phyloP scores from a whole-genome alignment of 2,888 invertebrate genomes.

The Amorpha juglandis region DNA sequence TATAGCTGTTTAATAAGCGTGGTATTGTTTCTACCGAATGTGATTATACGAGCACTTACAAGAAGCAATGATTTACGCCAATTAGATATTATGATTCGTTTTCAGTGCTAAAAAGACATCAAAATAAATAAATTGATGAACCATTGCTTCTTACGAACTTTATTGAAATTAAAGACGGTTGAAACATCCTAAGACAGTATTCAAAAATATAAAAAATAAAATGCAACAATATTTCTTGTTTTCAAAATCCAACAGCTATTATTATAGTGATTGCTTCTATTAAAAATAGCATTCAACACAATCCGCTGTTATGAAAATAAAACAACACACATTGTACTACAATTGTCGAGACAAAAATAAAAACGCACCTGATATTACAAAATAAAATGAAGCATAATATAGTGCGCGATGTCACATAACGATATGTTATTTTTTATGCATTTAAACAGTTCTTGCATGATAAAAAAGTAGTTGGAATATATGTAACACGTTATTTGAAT shows the following conservation, averaged over 20 bases:
- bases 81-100: too few relatives aligned
- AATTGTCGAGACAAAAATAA: constrained; percentile 10
- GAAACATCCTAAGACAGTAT: neutral
- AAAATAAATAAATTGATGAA: too few relatives aligned
- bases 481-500: neutral
- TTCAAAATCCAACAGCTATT: neutral
- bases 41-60: too few relatives aligned
- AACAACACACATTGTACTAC: constrained; percentile 4
- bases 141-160: too few relatives aligned
- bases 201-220: neutral
- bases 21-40: too few relatives aligned
- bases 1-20: too few relatives aligned
- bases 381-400: constrained; percentile 14
- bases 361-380: constrained; percentile 6
- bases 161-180: too few relatives aligned
- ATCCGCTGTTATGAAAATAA: constrained; percentile 2
- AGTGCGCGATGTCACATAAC: too few relatives aligned
- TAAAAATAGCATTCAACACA: neutral
- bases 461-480: neutral
- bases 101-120: too few relatives aligned
- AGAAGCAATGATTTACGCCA: too few relatives aligned
- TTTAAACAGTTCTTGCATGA: constrained; percentile 10
- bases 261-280: neutral
- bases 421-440: constrained; percentile 9
- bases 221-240: neutral